These are phyloP conservation scores for Drosophila takahashii DNA, from an alignment of 1,140 invertebrate genomes.

Conservation along the genomic window DNA sequence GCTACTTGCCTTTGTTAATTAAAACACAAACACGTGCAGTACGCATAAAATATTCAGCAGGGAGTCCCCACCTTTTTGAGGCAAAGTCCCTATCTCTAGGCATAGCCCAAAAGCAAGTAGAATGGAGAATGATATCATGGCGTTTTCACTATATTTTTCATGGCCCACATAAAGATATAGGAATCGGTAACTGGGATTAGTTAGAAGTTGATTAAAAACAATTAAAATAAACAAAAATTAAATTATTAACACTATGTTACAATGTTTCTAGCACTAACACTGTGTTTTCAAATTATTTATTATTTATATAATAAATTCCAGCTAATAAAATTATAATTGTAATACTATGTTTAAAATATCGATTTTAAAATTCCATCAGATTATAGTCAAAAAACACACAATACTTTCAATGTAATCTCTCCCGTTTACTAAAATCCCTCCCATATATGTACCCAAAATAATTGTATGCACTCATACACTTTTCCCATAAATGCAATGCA, in stretches of 20 bases:
- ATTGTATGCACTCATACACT: constrained; percentile 9
- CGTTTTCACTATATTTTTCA: constrained; percentile 12
- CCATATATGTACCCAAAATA: not conserved
- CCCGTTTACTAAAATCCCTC: not conserved
- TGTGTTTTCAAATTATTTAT: no score
- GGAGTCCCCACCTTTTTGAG: constrained; percentile 27
- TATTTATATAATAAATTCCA: no score
- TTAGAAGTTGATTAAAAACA: not conserved
- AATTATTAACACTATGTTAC: no score
- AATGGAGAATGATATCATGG: constrained; percentile 31
- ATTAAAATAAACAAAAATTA: no score
- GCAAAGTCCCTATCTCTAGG: constrained; percentile 3
- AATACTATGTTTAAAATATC: not conserved
- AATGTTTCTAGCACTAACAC: no score
- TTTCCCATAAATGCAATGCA: constrained; percentile 45
- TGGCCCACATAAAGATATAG: constrained; percentile 23
- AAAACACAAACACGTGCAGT: constrained; percentile 81
- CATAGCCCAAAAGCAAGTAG: constrained; percentile 9
- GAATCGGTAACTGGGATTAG: constrained; percentile 13
- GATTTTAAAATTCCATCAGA: not conserved
- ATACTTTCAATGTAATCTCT: not conserved
- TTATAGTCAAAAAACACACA: not conserved
- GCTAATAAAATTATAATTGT: not conserved
- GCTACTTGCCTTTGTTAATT: constrained; percentile 73
- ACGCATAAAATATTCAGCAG: constrained; percentile 74